Base-by-base conservation (phyloP, 2,888 invertebrate genomes). In the Osmoderma eremita region DNA sequence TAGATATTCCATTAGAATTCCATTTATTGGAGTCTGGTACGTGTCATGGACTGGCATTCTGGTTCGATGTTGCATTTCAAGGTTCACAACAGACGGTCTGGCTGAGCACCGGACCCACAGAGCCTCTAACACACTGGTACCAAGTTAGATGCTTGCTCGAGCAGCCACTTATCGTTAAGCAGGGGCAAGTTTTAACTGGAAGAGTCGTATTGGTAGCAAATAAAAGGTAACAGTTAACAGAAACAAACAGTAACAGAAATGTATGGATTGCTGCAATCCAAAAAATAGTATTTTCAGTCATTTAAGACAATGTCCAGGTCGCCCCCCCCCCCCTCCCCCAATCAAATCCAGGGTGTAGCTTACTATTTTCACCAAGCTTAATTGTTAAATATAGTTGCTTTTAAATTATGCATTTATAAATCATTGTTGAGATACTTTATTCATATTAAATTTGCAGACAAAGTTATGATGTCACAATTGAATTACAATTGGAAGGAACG, bases 81-180 rank as follows among this genome's bases (percentile, higher is more conserved):
- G 98, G 98, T 39, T 89, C 90, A 50, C 90, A 89, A 68, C 92
- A 95, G 78, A 92, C 94, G 68, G 92, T 98, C 67, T 98, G 98
- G 98, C 83, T 99, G 36, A 98, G 98, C 5, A 99, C 99, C 4
- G 92, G 98, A 0, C 98, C 98, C 0, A 98, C 98, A 2, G 98
- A 98, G 81, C 97, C 98, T 0, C 85, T 99, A 17, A 99, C 98
- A 24, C 98, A 99, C 83, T 99, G 98, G 99, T 98, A 99, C 83
- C 98, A 98, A 84, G 98, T 98, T 1, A 89, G 98, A 30, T 99
- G 98, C 81, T 86, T 99, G 70, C 83, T 99, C 63, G 95, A 96
- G 79, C 92, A 92, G 74, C 98, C 98, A 1, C 88, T 99, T 51
- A 92, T 98, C 78, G 94, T 95, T 18, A 96, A 97, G 83, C 93